Percentiles rank a stretch among this genome's conserved stretches.
Conservation (phyloP, 2,888 invertebrate species). For the Microplitis manilae region DNA sequence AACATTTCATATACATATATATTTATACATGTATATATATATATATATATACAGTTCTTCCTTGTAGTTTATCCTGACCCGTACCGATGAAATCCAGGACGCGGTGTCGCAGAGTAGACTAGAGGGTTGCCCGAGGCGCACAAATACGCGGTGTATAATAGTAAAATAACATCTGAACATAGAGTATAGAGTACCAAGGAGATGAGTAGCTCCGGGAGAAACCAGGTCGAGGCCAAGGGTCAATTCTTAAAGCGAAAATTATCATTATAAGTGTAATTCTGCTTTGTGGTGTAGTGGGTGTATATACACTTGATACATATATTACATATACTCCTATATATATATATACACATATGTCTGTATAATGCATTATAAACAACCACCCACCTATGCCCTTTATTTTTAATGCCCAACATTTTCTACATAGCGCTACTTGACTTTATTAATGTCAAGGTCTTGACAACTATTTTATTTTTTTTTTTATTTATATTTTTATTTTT, state of each 20-base stretch:
- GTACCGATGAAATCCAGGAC: constrained; percentile 34
- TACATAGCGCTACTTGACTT: background rate
- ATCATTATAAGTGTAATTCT: constrained; percentile 5
- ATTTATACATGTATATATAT: too few relatives aligned
- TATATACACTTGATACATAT: background rate
- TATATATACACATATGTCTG: background rate
- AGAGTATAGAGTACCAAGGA: constrained; percentile 5
- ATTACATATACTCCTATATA: background rate
- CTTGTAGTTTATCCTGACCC: constrained; percentile 9
- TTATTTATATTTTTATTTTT: background rate
- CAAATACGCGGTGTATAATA: constrained; percentile 7
- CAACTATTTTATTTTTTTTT: constrained; percentile 1
- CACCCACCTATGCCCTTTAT: constrained; percentile 12
- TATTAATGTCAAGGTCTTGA: constrained; percentile 36
- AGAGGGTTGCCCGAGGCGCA: constrained; percentile 19
- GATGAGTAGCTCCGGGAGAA: constrained; percentile 17
- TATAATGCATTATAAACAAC: constrained; percentile 5
- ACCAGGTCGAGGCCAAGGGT: constrained; percentile 39
- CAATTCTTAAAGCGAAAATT: constrained; percentile 28
- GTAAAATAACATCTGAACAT: background rate
- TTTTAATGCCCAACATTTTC: background rate
- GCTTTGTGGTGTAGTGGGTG: background rate
- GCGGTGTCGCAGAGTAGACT: constrained; percentile 14
- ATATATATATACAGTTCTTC: too few relatives aligned
- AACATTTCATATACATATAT: too few relatives aligned